phyloP scores from a whole-genome alignment of 2,888 invertebrate genomes.

The Silvanus unidentatus region DNA sequence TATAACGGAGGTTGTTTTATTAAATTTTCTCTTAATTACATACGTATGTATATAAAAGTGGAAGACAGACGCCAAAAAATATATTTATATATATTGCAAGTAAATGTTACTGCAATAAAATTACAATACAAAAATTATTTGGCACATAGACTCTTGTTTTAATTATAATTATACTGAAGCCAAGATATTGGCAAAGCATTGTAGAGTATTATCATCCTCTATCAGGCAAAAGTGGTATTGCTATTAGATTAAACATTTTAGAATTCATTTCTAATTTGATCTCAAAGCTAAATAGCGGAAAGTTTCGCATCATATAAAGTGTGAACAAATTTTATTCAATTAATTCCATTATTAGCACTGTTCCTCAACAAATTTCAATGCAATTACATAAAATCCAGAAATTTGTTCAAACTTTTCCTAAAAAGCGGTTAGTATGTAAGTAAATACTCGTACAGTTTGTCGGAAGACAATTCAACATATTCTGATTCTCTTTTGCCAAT shows the following conservation, averaged over 20 bases:
- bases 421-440: too few species aligned
- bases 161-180: slow-evolving; percentile 18
- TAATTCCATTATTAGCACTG: too few species aligned
- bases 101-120: slow-evolving; percentile 29
- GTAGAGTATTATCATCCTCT: slow-evolving; percentile 39
- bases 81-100: slow-evolving; percentile 17
- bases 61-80: slow-evolving; percentile 40
- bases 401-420: too few species aligned
- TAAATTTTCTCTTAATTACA: too few species aligned
- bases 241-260: slow-evolving; percentile 36
- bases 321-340: not conserved
- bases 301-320: not conserved
- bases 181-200: slow-evolving; percentile 34
- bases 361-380: too few species aligned
- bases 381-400: too few species aligned
- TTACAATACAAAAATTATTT: slow-evolving; percentile 24
- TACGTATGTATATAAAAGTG: slow-evolving; percentile 29
- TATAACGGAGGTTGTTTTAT: not conserved
- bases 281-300: too few species aligned
- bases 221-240: slow-evolving; percentile 45
- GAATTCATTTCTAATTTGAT: slow-evolving; percentile 11
- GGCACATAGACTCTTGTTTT: slow-evolving; percentile 27
- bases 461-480: slow-evolving; percentile 23
- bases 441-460: not conserved
- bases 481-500: slow-evolving; percentile 11